Percentiles rank a stretch among this genome's conserved stretches.
Conservation (phyloP, 2,113 vertebrate species). For the Girardinichthys multiradiatus region DNA sequence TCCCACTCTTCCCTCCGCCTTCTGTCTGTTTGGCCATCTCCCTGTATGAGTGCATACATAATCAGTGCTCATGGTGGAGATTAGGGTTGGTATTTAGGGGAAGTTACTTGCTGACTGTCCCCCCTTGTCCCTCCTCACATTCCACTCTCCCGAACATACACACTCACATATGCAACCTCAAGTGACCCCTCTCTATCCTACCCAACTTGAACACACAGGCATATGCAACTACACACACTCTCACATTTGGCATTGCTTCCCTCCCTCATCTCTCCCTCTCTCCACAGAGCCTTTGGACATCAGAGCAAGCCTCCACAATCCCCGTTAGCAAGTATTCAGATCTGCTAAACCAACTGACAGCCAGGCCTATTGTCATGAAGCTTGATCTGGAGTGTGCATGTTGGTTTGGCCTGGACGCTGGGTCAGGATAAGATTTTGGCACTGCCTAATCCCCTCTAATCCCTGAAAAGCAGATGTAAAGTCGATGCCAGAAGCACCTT, state of each 20-base stretch:
- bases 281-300: slow-evolving; percentile 53
- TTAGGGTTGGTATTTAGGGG: slow-evolving; percentile 70
- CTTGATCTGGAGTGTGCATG: slow-evolving; percentile 67
- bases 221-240: slow-evolving; percentile 46
- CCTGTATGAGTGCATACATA: slow-evolving; percentile 23
- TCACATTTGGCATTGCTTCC: slow-evolving; percentile 40
- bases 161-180: slow-evolving; percentile 49
- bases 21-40: slow-evolving; percentile 20
- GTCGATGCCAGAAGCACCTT: slow-evolving; percentile 51
- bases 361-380: slow-evolving; percentile 69
- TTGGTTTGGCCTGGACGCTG: slow-evolving; percentile 70
- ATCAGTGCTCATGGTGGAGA: slow-evolving; percentile 60
- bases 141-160: slow-evolving; percentile 67
- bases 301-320: slow-evolving; percentile 60
- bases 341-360: slow-evolving; percentile 71
- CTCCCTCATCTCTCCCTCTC: slow-evolving; percentile 25
- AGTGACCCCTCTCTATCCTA: slow-evolving; percentile 54
- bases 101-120: slow-evolving; percentile 57
- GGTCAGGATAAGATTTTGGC: slow-evolving; percentile 75
- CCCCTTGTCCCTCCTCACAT: slow-evolving; percentile 56
- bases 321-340: slow-evolving; percentile 65
- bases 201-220: slow-evolving; percentile 48
- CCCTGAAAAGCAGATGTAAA: slow-evolving; percentile 63
- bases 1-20: not conserved
- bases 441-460: slow-evolving; percentile 74